Evolutionary conservation across 2,888 invertebrate species (phyloP), one percentile per base, ranked within the genome.

Genomic region (Tupiocoris notatus): DNA sequence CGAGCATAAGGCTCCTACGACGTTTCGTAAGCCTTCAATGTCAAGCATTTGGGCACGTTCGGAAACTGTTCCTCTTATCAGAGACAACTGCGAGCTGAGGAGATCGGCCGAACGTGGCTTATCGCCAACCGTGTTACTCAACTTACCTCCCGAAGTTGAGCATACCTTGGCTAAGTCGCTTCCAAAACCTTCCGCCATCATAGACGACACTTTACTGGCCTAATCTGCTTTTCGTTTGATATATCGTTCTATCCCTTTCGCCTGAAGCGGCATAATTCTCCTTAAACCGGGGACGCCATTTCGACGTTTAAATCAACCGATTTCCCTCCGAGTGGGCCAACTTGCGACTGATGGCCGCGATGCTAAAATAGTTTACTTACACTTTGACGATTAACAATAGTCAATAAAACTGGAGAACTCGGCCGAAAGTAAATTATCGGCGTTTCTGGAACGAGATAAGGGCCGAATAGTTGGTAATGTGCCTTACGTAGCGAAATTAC

Each of bases 21-120:
- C n/a, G n/a, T n/a, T n/a, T 18, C 22, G 59, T 70, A 22, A 25
- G 24, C 24, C 70, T 58, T 70, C 70, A 70, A 70, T 70, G 70
- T 70, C 70, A 70, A 58, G 24, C 70, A 39, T 70, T 59, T 25
- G 58, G 70, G 70, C 70, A 70, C 70, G 70, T 70, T 59, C 39
- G 67, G 12, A 39, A 12, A 39, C 39, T 39, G 39, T 39, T 3
- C 3, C 39, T 67, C 67, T 67, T 67, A 67, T 67, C 67, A 67
- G 39, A 39, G 39, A 39, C 39, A 39, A 39, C 39, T n/a, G 22
- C 56, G n/a, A 17, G 57, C 23, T 54, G 56, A 20, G 56, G 17
- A 22, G 67, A 67, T 54, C 21, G 22, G 23, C 20, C 18, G 61
- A 70, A 70, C 70, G 70, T 70, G 70, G 25, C 70, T 70, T 70